Conservation (phyloP, 2,797 vertebrate species). For the Heliangelus exortis region DNA sequence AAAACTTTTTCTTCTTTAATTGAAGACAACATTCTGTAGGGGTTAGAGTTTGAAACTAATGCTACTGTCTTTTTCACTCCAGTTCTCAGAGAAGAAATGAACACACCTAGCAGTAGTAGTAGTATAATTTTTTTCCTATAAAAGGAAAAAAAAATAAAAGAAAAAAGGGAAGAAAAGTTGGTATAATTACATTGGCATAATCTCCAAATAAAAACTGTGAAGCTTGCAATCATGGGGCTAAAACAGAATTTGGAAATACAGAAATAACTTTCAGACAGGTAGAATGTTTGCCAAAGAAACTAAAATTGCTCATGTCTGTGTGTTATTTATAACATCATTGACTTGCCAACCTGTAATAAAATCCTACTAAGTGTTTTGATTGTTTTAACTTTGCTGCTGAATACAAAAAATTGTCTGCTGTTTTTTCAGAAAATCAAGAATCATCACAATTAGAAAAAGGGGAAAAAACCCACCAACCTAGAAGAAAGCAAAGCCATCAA, state of each 20-base stretch:
- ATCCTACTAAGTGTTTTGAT: not conserved
- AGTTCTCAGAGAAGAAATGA: constrained; percentile 5
- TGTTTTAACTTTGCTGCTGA: constrained; percentile 32
- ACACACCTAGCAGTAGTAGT: not conserved
- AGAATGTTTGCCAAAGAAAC: not conserved
- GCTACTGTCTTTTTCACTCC: not conserved
- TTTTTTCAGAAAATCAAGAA: constrained; percentile 8
- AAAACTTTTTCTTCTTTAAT: constrained; percentile 5
- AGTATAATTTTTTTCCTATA: not conserved
- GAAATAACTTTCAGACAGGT: not conserved
- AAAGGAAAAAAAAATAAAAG: not conserved
- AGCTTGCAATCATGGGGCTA: not conserved
- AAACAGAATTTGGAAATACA: not conserved
- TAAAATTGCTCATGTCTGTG: not conserved
- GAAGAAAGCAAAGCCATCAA: not conserved
- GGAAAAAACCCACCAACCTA: not conserved
- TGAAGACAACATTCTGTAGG: constrained; percentile 34
- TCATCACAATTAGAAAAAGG: not conserved
- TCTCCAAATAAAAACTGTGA: not conserved
- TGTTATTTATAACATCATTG: not conserved
- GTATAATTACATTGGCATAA: not conserved
- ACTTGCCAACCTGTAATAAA: constrained; percentile 27
- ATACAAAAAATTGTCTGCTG: not conserved
- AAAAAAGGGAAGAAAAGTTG: not conserved
- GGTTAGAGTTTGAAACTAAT: constrained; percentile 37